These are phyloP conservation scores for Ginglymostoma cirratum DNA, from an alignment of 2,113 vertebrate genomes.

Conservation along the genomic window DNA sequence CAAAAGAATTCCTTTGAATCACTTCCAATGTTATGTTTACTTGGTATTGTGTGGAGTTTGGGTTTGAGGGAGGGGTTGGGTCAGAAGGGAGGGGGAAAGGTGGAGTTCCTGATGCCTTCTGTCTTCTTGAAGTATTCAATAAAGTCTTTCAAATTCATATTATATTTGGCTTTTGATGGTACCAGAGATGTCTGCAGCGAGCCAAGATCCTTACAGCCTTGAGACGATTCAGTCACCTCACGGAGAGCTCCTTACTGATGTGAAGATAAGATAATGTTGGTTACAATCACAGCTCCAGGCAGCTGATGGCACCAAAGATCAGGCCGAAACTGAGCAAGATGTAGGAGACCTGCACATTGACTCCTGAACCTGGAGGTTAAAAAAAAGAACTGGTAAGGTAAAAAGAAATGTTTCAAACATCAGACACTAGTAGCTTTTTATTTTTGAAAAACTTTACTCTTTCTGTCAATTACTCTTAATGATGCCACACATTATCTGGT, in stretches of 20 bases:
- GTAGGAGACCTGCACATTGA: conserved; percentile 10
- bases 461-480: not conserved
- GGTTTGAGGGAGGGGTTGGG: not conserved
- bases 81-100: not conserved
- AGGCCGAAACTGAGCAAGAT: conserved; percentile 45
- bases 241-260: conserved; percentile 61
- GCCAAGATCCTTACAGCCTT: conserved; percentile 59
- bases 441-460: not conserved
- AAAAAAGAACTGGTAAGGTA: not conserved
- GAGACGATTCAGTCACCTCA: conserved; percentile 46
- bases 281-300: conserved; percentile 85
- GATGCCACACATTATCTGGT: not conserved
- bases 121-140: conserved; percentile 62
- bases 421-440: not conserved
- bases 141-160: conserved; percentile 54
- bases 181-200: conserved; percentile 64
- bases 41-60: conserved; percentile 59
- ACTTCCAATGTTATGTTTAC: conserved; percentile 65
- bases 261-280: conserved; percentile 58
- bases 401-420: not conserved
- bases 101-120: conserved; percentile 73
- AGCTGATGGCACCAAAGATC: conserved; percentile 62
- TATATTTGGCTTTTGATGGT: conserved; percentile 68
- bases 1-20: conserved; percentile 74
- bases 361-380: conserved; percentile 14